Conservation (phyloP, 2,113 vertebrate genomes). For the Amphilophus citrinellus region DNA sequence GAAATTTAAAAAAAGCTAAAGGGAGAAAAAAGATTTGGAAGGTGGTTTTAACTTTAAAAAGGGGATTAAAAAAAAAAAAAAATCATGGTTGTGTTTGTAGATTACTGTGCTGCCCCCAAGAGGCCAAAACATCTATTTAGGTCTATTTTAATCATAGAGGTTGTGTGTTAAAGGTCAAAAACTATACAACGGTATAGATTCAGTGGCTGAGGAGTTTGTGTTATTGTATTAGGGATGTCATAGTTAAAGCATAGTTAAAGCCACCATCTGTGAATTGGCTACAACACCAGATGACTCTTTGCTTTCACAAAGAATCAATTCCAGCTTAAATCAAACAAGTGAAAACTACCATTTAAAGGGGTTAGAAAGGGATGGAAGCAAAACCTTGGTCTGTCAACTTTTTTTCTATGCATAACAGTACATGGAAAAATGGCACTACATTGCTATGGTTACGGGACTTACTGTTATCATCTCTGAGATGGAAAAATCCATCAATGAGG, state of each 20-base stretch:
- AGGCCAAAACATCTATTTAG: neutral
- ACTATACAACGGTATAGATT: neutral
- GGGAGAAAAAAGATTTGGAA: neutral
- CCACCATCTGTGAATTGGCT: neutral
- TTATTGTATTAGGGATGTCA: neutral
- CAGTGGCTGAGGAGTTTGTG: neutral
- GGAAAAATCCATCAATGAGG: slow-evolving; percentile 90
- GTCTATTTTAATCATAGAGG: neutral
- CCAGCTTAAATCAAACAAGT: neutral
- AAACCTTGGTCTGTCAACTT: neutral
- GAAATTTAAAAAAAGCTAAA: too few relatives aligned
- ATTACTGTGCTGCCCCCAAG: neutral
- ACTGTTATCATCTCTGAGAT: slow-evolving; percentile 86
- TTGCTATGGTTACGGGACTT: neutral
- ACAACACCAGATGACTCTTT: neutral
- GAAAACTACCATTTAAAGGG: neutral
- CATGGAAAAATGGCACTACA: neutral
- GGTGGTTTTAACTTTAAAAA: neutral
- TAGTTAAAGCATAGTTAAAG: neutral
- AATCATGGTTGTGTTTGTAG: neutral
- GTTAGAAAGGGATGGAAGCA: neutral
- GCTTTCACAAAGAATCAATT: neutral
- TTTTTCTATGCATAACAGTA: neutral
- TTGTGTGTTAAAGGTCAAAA: neutral
- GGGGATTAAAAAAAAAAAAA: too few relatives aligned